Base-by-base conservation (phyloP, 2,797 vertebrate genomes). In the Mionectes olivaceus region DNA sequence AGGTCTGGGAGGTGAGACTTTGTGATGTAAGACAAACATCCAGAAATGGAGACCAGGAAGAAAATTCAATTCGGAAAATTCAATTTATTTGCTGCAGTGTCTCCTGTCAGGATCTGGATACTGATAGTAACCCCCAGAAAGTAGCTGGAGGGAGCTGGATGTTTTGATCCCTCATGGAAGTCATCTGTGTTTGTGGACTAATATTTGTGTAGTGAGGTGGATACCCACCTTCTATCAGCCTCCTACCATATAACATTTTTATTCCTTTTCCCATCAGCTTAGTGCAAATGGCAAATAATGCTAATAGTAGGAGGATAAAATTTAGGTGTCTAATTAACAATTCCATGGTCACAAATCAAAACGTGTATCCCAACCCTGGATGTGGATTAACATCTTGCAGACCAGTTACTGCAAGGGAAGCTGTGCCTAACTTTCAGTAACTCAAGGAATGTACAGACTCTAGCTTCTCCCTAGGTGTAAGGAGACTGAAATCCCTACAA, bases 371-470 rank as follows among this genome's bases (percentile, higher is more conserved):
- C 2, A 83, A 0, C 19, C 16, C 43, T n/a, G 22, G 44, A 65
- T 16, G 15, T 30, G 13, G 56, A 50, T 69, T 43, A 65, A 27
- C 17, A 32, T 22, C 23, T 69, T 79, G 16, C 10, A 88, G 16
- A 28, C 16, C 41, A 47, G 9, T 59, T 55, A 25, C 17, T 21
- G 6, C 35, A 50, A 65, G 80, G 37, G 7, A 86, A 46, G 6
- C 33, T 73, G 28, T 68, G 12, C 18, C 32, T 52, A n/a, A 47
- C 25, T 30, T 60, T 44, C 1, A 3, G 25, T 49, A 68, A 19
- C 46, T 52, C 1, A 0, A 55, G 47, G 18, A 43, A 24, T 6
- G 3, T 25, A 12, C 24, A 59, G 30, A 11, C 2, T 17, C 8
- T 18, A 13, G 8, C 11, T 37, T 73, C 43, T 65, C 8, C 47